A percentile compares a stretch with the other conserved stretches of the same genome.
Conservation (phyloP, 2,797 vertebrate genomes). For the Sebastes aleutianus region DNA sequence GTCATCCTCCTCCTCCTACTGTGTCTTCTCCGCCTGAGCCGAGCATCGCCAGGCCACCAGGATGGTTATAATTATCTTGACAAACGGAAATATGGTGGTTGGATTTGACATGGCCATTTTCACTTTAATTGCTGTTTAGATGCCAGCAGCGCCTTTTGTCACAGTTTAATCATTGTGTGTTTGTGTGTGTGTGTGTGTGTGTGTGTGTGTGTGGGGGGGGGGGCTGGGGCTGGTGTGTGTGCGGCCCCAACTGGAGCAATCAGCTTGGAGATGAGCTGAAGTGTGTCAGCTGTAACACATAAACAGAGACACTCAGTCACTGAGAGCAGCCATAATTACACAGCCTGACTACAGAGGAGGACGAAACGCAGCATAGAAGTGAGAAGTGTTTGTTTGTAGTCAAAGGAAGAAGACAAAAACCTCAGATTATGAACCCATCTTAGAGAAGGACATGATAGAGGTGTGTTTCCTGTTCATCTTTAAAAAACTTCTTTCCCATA, state of each 20-base stretch:
- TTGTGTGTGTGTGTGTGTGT: neutral
- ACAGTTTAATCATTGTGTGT: conserved; percentile 6
- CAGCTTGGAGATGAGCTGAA: conserved; percentile 22
- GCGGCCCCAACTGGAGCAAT: conserved; percentile 11
- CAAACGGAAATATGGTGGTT: conserved; percentile 48
- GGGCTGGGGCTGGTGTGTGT: neutral
- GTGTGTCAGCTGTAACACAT: conserved; percentile 15
- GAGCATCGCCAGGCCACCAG: conserved; percentile 9
- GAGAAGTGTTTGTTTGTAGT: neutral
- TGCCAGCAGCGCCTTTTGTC: conserved; percentile 43
- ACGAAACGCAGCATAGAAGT: too few species aligned
- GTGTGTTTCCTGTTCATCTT: neutral
- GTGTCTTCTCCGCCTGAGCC: neutral
- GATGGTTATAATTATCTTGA: conserved; percentile 46
- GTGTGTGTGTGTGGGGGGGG: neutral
- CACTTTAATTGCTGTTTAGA: conserved; percentile 60
- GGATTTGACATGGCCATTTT: conserved; percentile 55
- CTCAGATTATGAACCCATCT: neutral
- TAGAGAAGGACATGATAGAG: neutral
- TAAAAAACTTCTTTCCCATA: too few species aligned
- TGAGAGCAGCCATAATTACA: conserved; percentile 8
- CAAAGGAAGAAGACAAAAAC: neutral
- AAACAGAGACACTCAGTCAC: neutral
- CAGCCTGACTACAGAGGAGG: neutral
- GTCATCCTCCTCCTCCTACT: conserved; percentile 2